Evolutionary conservation across 2,797 vertebrate species (phyloP), one percentile per base, ranked within the genome.

Genomic region (Sebastes hopkinsi): DNA sequence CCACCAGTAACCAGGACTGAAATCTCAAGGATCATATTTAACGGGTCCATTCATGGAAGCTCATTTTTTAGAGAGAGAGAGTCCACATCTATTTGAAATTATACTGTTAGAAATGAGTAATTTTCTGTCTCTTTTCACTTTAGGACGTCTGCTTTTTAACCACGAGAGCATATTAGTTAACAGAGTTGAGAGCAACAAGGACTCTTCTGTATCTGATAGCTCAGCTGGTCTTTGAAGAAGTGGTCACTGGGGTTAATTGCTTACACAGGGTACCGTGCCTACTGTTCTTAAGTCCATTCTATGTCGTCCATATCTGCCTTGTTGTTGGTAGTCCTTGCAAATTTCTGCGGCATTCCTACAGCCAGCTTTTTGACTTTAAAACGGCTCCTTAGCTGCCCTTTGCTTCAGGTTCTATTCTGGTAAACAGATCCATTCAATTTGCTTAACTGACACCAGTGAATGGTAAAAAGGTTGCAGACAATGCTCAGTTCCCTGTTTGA

Each of bases 171-270:
- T 76, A 77, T 88, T 80, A 81, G 83, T 85, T 78, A 87, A 72
- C 77, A 52, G 80, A 81, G 82, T 81, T 76, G 61, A 81, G 77
- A 87, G 71, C 80, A 87, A 67, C 84, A 77, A 79, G 69, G 77
- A 77, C 75, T 82, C 79, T 75, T 76, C 83, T 81, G 82, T 72
- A 59, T 82, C 88, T 83, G 87, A 90, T 85, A 77, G 71, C 69
- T 78, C 18, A 4, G 65, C 61, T 77, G 79, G 46, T 91, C 84
- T 92, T 89, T 89, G 79, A 92, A 86, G 85, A 86, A 58, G 54
- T 73, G 61, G 80, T 93, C 90, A 81, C 72, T 0, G 72, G 84
- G 92, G 92, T 94, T 95, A 95, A 94, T 95, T 93, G 79, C 90
- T 88, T 89, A 87, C 68, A 81, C 82, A 77, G 87, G 85, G 68